These are phyloP conservation scores for Maniola hyperantus DNA, from an alignment of 2,888 invertebrate species.

Conservation along the genomic window DNA sequence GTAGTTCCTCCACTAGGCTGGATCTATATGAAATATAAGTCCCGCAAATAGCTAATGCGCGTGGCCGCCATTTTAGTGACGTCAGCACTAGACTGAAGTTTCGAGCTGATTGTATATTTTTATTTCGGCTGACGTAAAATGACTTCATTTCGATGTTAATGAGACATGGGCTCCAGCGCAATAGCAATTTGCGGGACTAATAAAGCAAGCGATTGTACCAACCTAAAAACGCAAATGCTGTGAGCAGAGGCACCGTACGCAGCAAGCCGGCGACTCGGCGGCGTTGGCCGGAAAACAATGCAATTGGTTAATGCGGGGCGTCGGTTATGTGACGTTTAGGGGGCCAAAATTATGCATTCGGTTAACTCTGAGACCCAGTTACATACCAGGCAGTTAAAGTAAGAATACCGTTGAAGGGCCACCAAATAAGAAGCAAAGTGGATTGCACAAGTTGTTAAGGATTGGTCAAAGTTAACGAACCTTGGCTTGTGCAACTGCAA, in stretches of 20 bases:
- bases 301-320: constrained; percentile 63
- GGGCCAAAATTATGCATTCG: constrained; percentile 20
- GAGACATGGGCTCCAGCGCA: no score
- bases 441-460: no score
- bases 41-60: no score
- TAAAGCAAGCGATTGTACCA: constrained; percentile 71
- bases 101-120: no score
- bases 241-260: constrained; percentile 78
- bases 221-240: constrained; percentile 79
- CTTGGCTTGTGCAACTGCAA: no score
- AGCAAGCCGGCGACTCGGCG: constrained; percentile 70
- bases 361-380: constrained; percentile 15
- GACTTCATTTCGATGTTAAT: no score
- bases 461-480: no score
- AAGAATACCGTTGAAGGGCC: not conserved
- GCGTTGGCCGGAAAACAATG: constrained; percentile 72
- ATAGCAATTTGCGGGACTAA: no score
- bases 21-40: constrained; percentile 27
- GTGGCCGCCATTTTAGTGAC: no score
- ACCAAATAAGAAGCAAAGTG: not conserved
- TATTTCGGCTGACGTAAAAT: no score
- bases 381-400: no score
- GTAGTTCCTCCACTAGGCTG: not conserved
- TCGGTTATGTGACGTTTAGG: constrained; percentile 19
- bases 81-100: no score